Percentiles rank a stretch among this genome's conserved stretches.
phyloP scores from a whole-genome alignment of 2,888 invertebrate species.

The Ceramica pisi region DNA sequence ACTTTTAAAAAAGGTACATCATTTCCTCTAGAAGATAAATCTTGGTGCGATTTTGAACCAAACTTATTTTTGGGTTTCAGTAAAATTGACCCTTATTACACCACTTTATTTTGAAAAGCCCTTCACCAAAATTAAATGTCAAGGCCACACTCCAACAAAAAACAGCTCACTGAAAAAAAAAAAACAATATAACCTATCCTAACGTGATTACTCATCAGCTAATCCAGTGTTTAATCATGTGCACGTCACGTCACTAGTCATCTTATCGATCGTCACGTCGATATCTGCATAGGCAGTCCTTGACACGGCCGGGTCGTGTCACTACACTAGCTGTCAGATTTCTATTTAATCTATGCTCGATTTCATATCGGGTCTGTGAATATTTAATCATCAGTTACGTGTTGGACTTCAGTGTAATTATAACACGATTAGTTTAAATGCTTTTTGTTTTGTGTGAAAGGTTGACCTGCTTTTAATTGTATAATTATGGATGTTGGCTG shows the following conservation, averaged over 20 bases:
- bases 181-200: slow-evolving; percentile 38
- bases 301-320: slow-evolving; percentile 75
- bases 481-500: background rate
- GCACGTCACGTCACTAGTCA: slow-evolving; percentile 73
- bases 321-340: slow-evolving; percentile 66
- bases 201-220: slow-evolving; percentile 37
- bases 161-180: slow-evolving; percentile 12
- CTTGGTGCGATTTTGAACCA: too few relatives aligned
- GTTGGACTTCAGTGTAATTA: slow-evolving; percentile 46
- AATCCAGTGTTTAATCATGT: slow-evolving; percentile 64
- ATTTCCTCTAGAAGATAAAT: too few relatives aligned
- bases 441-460: slow-evolving; percentile 27
- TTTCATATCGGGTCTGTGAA: slow-evolving; percentile 53
- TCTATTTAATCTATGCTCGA: slow-evolving; percentile 66
- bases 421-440: slow-evolving; percentile 38
- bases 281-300: slow-evolving; percentile 86
- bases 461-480: slow-evolving; percentile 39
- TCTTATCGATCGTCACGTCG: slow-evolving; percentile 77
- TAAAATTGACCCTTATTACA: too few relatives aligned
- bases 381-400: slow-evolving; percentile 62
- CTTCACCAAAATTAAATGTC: background rate
- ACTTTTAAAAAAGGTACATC: too few relatives aligned
- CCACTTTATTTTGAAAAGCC: background rate
- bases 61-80: too few relatives aligned
- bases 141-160: background rate